phyloP scores from a whole-genome alignment of 2,888 invertebrate genomes.

The Eristalinus sepulchralis region DNA sequence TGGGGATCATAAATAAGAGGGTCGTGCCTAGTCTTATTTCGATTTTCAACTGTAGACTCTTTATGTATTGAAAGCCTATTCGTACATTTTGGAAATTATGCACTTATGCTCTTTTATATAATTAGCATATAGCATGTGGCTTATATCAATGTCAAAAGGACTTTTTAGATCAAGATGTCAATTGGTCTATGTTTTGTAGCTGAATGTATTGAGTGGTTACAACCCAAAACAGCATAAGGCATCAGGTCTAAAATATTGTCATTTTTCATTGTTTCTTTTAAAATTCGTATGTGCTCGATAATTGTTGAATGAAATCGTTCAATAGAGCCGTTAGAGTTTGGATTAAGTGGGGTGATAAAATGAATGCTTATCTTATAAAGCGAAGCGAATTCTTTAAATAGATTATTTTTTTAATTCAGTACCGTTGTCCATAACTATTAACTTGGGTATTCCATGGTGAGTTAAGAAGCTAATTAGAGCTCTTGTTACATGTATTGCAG shows the following conservation, averaged over 20 bases:
- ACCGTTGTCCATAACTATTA: constrained; percentile 36
- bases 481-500: neutral
- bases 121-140: constrained; percentile 31
- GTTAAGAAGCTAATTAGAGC: constrained; percentile 12
- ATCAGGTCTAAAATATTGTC: constrained; percentile 27
- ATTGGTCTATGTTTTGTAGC: constrained; percentile 47
- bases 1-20: constrained; percentile 13
- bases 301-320: too few relatives aligned
- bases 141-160: constrained; percentile 25
- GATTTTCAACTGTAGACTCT: constrained; percentile 18
- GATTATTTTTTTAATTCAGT: constrained; percentile 28
- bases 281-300: neutral
- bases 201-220: constrained; percentile 47
- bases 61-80: constrained; percentile 11
- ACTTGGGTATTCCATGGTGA: constrained; percentile 7
- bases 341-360: constrained; percentile 9
- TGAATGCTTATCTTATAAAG: constrained; percentile 25
- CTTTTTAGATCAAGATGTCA: constrained; percentile 6
- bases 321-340: constrained; percentile 13
- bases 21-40: constrained; percentile 29
- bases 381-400: constrained; percentile 5
- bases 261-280: neutral
- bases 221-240: constrained; percentile 45
- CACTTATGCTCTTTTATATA: constrained; percentile 34
- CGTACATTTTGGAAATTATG: constrained; percentile 5